A percentile compares a stretch with the other conserved stretches of the same genome.
Conservation (phyloP, 2,113 vertebrate species). For the Chinchilla lanigera region DNA sequence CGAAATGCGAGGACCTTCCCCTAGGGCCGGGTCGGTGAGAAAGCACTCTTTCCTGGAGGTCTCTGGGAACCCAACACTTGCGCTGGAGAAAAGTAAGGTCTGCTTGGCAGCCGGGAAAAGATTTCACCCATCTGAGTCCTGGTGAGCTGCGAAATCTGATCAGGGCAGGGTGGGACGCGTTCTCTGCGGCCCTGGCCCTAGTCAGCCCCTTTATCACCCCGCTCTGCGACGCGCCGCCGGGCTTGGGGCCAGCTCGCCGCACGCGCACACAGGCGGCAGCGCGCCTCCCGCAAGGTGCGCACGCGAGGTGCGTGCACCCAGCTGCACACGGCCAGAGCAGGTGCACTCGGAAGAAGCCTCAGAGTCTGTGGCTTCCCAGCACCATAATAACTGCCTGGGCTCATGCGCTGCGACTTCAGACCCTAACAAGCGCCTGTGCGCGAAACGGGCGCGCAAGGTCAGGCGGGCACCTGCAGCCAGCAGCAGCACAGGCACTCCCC, state of each 20-base stretch:
- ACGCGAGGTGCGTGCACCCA: not conserved
- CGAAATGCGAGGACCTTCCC: not conserved
- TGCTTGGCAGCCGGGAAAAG: not conserved
- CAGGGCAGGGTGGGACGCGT: not conserved
- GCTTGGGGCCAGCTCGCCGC: too few relatives aligned
- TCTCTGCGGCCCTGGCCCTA: not conserved
- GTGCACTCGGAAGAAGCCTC: not conserved
- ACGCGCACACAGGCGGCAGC: not conserved
- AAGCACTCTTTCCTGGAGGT: not conserved
- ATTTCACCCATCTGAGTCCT: not conserved
- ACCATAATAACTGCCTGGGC: fast-evolving
- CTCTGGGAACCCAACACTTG: not conserved
- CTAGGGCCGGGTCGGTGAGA: not conserved
- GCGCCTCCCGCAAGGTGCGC: not conserved
- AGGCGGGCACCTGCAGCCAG: not conserved
- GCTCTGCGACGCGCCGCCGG: not conserved
- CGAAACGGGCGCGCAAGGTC: not conserved
- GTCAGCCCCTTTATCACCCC: not conserved
- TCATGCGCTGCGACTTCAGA: not conserved
- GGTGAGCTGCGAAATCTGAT: not conserved
- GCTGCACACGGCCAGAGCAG: not conserved
- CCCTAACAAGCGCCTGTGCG: too few relatives aligned
- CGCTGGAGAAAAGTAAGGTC: not conserved
- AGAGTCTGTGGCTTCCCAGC: not conserved
- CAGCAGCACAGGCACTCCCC: fast-evolving